Evolutionary conservation across 2,888 invertebrate species (phyloP), one percentile per base, ranked within the genome.

Genomic region (Eutolmus rufibarbis): DNA sequence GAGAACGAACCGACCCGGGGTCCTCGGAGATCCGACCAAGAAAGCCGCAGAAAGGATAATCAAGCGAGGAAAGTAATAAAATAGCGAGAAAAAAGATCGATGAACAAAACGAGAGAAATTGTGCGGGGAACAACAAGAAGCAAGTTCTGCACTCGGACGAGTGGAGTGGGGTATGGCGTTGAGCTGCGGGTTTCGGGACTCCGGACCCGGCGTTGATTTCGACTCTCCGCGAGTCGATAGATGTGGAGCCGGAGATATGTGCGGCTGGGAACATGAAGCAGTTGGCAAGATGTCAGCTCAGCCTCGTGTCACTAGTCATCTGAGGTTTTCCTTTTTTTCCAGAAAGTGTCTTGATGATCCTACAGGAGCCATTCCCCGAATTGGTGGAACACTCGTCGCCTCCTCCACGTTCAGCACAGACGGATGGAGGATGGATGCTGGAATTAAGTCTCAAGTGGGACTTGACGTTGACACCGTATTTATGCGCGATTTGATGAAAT

Each of bases 361-460:
- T 84, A 14, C 19, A 66, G 51, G 28, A 40, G 37, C 43, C 40
- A 84, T 74, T 84, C 43, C 14, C 12, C 19, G 74, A 84, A 84
- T 74, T 66, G 84, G 40, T n/a, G 37, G 40, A 66, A 40, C 14
- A 40, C 34, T 84, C 37, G 3, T 5, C 43, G 43, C 16, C 46
- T 34, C 34, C 34, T 34, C 16, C 37, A 84, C 40, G 40, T 66
- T 12, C 28, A 2, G 66, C 28, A 28, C 66, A 66, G 28, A 66
- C 14, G 46, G 23, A 74, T 28, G 34, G 74, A 84, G 34, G 74
- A 84, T 66, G 84, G 84, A 84, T 84, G 40, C 37, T 43, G 40
- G 84, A 84, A 84, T 84, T 57, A 84, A 84, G 84, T 84, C 84
- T 84, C 84, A 74, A 84, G 84, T 84, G 84, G 84, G 37, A 43